phyloP scores from a whole-genome alignment of 2,113 vertebrate species.

The Passer montanus region DNA sequence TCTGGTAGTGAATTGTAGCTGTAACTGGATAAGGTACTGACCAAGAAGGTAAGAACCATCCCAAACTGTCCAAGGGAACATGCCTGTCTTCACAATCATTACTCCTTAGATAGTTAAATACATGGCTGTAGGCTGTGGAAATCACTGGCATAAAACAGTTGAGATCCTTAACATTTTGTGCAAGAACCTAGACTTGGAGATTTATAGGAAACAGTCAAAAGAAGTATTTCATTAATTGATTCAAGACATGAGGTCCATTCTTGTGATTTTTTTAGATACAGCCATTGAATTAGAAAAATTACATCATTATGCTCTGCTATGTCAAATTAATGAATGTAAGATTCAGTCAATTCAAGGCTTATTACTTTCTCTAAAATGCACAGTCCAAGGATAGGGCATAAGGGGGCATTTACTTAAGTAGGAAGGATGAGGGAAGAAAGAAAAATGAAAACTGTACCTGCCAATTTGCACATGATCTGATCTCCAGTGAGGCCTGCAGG shows the following conservation, averaged over 20 bases:
- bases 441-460: conserved; percentile 1
- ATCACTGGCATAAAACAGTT: not conserved
- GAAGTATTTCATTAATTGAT: not conserved
- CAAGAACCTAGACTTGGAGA: not conserved
- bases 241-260: not conserved
- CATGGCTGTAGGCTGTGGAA: not conserved
- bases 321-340: not conserved
- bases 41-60: not conserved
- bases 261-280: not conserved
- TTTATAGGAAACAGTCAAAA: not conserved
- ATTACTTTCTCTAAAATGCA: not conserved
- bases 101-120: not conserved
- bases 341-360: not conserved
- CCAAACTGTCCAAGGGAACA: not conserved
- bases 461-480: not conserved
- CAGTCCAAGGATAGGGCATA: not conserved
- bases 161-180: not conserved
- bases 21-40: not conserved
- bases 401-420: not conserved
- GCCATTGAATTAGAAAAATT: not conserved
- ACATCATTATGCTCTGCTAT: not conserved
- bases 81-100: not conserved
- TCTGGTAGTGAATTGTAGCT: not conserved
- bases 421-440: not conserved
- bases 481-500: not conserved